Percentiles rank a stretch among this genome's conserved stretches.
Conservation (phyloP, 1,140 invertebrate species). For the Odontomachus brunneus region DNA sequence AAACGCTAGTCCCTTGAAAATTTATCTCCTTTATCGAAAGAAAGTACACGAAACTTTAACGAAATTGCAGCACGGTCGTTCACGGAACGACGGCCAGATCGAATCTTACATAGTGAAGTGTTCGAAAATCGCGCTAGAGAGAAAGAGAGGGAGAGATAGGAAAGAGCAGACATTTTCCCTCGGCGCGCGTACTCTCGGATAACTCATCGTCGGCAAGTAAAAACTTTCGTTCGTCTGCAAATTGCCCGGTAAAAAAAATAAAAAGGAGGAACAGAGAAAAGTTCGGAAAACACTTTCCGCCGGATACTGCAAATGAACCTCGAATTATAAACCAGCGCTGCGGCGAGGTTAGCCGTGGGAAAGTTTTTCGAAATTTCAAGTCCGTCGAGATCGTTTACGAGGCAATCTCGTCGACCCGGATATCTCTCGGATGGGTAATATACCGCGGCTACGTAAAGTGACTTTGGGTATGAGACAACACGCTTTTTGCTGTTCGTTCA, state of each 20-base stretch:
- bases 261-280: neutral
- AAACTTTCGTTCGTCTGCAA: conserved; percentile 35
- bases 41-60: neutral
- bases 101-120: conserved; percentile 24
- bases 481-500: neutral
- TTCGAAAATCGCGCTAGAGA: conserved; percentile 6
- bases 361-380: conserved; percentile 44
- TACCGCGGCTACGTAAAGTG: neutral
- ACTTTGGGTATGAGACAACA: conserved; percentile 33
- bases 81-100: neutral
- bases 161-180: conserved; percentile 23
- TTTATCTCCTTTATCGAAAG: neutral
- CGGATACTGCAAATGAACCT: conserved; percentile 43
- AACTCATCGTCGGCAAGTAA: conserved; percentile 29
- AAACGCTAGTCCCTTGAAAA: neutral
- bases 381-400: conserved; percentile 23
- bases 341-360: neutral
- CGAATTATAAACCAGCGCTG: conserved; percentile 33
- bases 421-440: conserved; percentile 26
- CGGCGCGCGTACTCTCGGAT: conserved; percentile 9
- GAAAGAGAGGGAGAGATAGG: too few relatives aligned
- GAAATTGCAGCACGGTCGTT: conserved; percentile 12
- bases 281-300: conserved; percentile 9
- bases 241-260: conserved; percentile 5
- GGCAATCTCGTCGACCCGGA: neutral